Base-by-base conservation (phyloP, 1,140 invertebrate species). In the Colletes latitarsis region DNA sequence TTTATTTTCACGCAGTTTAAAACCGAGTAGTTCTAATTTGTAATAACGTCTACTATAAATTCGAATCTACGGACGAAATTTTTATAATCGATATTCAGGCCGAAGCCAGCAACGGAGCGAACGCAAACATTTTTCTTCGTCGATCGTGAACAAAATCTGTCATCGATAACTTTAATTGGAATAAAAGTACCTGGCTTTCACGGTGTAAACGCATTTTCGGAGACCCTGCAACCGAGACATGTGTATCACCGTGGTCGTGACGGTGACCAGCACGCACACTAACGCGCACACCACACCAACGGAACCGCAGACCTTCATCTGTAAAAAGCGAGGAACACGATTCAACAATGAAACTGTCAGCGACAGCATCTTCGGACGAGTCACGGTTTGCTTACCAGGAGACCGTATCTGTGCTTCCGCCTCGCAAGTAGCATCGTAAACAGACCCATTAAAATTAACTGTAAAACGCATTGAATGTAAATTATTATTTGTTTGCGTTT, bases 161-260 rank as follows among this genome's bases (percentile, higher is more conserved):
- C 30, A 30, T 30, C 30, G 30, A 30, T 30, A 2, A 30, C 30
- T 30, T 30, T 30, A 30, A 30, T 30, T 30, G 30, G 30, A 30
- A 30, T 30, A 30, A 30, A 30, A 71, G 67, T 88, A 93, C 92
- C 90, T 93, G 43, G 93, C 93, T 80, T 88, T 90, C 30, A 84
- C 89, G 0, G 96, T 97, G 91, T 98, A 98, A 82, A 97, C 96
- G 89, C 97, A 98, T 90, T 98, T 97, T 82, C 96, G 94, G 30
- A 98, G 91, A 0, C 96, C 97, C 92, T 98, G 97, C 39, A 98
- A 93, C 76, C 97, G 95, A 87, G 97, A 98, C 97, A 98, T 98
- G 91, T 98, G 97, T 75, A 98, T 96, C n/a, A 98, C 97, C 0
- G 97, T 98, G 0, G 97, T 98, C 3, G 97, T 98, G 19, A 98